These are phyloP conservation scores for Pangasius sanitwongsei DNA, from an alignment of 2,797 vertebrate genomes.

Conservation along the genomic window DNA sequence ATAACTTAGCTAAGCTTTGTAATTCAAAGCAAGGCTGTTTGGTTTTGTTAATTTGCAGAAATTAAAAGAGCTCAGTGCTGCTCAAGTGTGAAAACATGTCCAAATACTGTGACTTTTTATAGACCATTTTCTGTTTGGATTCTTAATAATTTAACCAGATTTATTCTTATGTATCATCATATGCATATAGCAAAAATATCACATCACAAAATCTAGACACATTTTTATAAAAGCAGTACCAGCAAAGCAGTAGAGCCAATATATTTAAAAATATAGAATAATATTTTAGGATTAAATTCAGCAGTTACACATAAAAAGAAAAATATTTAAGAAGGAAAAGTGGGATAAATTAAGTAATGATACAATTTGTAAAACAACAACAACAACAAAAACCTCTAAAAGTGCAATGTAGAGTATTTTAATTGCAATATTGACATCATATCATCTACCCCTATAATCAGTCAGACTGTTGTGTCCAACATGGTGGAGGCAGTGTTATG, in stretches of 20 bases:
- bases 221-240: not conserved
- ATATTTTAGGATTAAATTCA: not conserved
- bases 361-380: not conserved
- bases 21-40: not conserved
- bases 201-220: not conserved
- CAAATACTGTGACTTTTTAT: not conserved
- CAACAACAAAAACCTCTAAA: not conserved
- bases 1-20: not conserved
- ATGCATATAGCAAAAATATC: not conserved
- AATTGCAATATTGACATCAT: not conserved
- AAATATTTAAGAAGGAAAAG: not conserved
- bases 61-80: not conserved
- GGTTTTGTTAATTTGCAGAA: conserved; percentile 6
- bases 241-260: not conserved
- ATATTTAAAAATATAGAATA: not conserved
- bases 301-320: not conserved
- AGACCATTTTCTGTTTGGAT: not conserved
- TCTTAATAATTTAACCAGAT: not conserved
- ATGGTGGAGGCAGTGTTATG: no score
- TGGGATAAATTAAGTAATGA: not conserved
- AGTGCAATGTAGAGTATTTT: not conserved
- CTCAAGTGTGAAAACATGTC: not conserved
- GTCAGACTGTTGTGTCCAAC: not conserved
- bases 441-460: not conserved
- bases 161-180: not conserved